Percentiles rank a stretch among this genome's conserved stretches.
Conservation (phyloP, 2,888 invertebrate species). For the Euclidia mi region DNA sequence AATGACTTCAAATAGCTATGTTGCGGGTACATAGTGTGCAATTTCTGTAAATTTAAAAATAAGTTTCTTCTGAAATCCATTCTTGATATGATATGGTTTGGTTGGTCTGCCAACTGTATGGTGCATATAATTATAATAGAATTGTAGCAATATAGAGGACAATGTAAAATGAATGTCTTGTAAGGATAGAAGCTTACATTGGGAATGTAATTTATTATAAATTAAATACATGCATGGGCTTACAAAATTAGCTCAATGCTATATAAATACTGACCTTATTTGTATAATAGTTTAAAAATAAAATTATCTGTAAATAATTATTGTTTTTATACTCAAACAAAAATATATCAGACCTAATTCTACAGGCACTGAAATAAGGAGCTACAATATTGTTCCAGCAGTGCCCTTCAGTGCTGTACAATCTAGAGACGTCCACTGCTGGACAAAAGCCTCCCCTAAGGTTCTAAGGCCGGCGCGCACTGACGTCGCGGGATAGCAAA, state of each 20-base stretch:
- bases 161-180: constrained; percentile 37
- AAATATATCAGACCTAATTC: too few relatives aligned
- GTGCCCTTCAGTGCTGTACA: too few relatives aligned
- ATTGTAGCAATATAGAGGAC: constrained; percentile 23
- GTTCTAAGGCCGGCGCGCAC: too few relatives aligned
- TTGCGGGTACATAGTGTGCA: constrained; percentile 66
- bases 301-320: constrained; percentile 11
- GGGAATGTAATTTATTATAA: constrained; percentile 45
- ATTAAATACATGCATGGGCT: constrained; percentile 39
- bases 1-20: constrained; percentile 71
- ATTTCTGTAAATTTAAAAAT: too few relatives aligned
- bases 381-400: too few relatives aligned
- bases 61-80: constrained; percentile 8
- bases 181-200: constrained; percentile 32
- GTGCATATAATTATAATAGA: constrained; percentile 33
- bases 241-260: constrained; percentile 44
- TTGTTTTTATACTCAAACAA: too few relatives aligned
- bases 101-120: constrained; percentile 22
- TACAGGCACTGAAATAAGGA: too few relatives aligned
- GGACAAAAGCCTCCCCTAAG: too few relatives aligned
- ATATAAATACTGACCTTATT: constrained; percentile 36
- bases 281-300: constrained; percentile 40
- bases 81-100: constrained; percentile 11
- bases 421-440: too few relatives aligned
- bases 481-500: too few relatives aligned